Percentiles rank a stretch among this genome's conserved stretches.
Evolutionary conservation across 1,140 invertebrate genomes (phyloP).

Genomic region (Coelopa frigida): DNA sequence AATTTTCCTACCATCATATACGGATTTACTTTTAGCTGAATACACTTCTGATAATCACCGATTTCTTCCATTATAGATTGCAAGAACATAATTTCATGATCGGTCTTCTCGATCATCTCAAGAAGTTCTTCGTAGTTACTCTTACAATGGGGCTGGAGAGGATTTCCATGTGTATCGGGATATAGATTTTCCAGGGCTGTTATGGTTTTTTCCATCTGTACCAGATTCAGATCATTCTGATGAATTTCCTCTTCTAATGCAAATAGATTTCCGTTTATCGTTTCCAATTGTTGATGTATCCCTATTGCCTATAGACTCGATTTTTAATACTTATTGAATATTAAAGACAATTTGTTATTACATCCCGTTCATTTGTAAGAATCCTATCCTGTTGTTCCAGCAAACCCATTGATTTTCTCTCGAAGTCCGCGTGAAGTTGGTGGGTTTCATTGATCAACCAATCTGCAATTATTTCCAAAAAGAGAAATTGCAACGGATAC

Average conservation of each 20-base stretch:
- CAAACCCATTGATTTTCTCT: neutral
- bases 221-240: neutral
- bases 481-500: slow-evolving; percentile 2
- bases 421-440: neutral
- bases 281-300: no score
- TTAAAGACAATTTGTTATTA: no score
- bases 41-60: neutral
- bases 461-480: neutral
- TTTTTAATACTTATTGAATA: no score
- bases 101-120: slow-evolving; percentile 2
- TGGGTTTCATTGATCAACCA: slow-evolving; percentile 9
- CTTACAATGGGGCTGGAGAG: no score
- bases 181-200: no score
- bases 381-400: neutral
- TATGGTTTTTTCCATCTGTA: no score
- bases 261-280: neutral
- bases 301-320: no score
- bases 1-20: neutral
- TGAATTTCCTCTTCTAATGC: neutral
- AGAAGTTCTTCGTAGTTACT: no score
- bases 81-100: neutral
- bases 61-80: slow-evolving; percentile 1
- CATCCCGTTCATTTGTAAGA: neutral
- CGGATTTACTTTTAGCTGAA: neutral
- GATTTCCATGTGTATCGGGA: no score